Conservation (phyloP, 2,797 vertebrate species). For the Falco berigora region DNA sequence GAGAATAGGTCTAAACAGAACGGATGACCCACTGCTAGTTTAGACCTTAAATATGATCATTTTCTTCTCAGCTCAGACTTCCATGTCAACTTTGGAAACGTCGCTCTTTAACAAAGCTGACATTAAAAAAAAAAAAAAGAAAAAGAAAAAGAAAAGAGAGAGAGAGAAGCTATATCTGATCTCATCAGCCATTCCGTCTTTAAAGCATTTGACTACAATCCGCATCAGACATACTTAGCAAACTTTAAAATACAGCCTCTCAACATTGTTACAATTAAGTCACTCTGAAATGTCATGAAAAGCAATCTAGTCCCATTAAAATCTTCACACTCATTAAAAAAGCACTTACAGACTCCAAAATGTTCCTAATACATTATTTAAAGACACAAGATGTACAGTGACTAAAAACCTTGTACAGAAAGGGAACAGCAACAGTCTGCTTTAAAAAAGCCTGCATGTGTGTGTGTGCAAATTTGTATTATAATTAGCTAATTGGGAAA, state of each 20-base stretch:
- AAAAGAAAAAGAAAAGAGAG: background rate
- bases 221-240: conserved; percentile 74
- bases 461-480: conserved; percentile 60
- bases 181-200: conserved; percentile 69
- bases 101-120: conserved; percentile 12
- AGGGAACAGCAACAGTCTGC: conserved; percentile 62
- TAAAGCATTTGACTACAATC: conserved; percentile 71
- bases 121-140: conserved; percentile 35
- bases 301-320: conserved; percentile 86
- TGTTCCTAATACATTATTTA: conserved; percentile 85
- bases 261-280: conserved; percentile 84
- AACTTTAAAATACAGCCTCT: conserved; percentile 79
- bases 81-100: background rate
- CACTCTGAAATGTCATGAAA: conserved; percentile 85
- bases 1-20: background rate
- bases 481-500: conserved; percentile 73
- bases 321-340: conserved; percentile 87
- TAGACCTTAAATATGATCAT: background rate
- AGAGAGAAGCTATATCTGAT: conserved; percentile 28
- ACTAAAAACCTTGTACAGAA: conserved; percentile 73
- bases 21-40: background rate
- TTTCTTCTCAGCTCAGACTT: background rate
- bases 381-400: conserved; percentile 79
- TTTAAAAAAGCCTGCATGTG: background rate
- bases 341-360: conserved; percentile 83